These are phyloP conservation scores for Pogoniulus pusillus DNA, from an alignment of 2,797 vertebrate species.

Conservation along the genomic window DNA sequence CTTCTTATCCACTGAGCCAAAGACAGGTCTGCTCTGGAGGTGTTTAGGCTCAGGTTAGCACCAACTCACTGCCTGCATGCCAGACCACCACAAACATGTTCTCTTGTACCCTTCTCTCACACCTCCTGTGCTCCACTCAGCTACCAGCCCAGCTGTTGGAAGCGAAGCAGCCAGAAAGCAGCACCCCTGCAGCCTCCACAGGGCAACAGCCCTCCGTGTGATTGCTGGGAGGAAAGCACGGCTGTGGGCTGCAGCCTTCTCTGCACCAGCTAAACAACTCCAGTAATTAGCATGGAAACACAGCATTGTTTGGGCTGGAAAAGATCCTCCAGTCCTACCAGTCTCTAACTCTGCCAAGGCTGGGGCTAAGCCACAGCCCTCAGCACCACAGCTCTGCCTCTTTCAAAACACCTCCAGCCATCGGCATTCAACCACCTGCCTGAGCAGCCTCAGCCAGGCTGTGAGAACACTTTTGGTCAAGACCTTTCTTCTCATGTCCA, in stretches of 20 bases:
- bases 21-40: neutral
- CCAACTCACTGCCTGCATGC: neutral
- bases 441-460: too few relatives aligned
- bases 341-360: too few relatives aligned
- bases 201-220: conserved; percentile 55
- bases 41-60: neutral
- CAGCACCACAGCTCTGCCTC: too few relatives aligned
- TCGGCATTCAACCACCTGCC: too few relatives aligned
- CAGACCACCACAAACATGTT: neutral
- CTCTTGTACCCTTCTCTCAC: fast-evolving
- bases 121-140: neutral
- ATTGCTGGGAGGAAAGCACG: neutral
- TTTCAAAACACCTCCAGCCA: too few relatives aligned
- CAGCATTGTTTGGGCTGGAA: too few relatives aligned
- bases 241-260: neutral
- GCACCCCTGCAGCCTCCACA: neutral
- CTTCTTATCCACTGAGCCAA: neutral
- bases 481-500: too few relatives aligned
- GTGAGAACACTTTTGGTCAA: too few relatives aligned
- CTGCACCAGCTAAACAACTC: neutral
- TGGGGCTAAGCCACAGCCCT: too few relatives aligned
- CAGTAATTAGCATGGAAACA: neutral
- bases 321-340: too few relatives aligned
- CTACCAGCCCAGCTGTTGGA: neutral
- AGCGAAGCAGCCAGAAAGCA: neutral